A percentile compares a stretch with the other conserved stretches of the same genome.
Evolutionary conservation across 2,888 invertebrate species (phyloP).

Genomic region (Dinocampus coccinellae): DNA sequence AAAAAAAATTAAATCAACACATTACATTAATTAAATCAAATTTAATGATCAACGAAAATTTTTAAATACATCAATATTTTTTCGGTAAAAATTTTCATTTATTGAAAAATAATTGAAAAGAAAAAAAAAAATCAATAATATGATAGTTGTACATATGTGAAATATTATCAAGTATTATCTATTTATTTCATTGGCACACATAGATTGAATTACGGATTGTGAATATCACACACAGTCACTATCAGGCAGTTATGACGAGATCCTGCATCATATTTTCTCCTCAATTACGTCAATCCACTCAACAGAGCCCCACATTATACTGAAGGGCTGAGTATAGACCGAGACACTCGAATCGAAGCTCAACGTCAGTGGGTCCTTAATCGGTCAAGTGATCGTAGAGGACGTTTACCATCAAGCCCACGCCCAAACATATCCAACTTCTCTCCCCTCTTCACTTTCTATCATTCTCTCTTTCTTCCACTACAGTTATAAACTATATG

Average conservation of each 20-base stretch:
- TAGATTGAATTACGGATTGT: background rate
- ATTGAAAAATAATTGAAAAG: too few relatives aligned
- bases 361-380: slow-evolving; percentile 61
- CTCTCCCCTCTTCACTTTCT: slow-evolving; percentile 23
- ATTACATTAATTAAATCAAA: background rate
- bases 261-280: slow-evolving; percentile 66
- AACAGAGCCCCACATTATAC: slow-evolving; percentile 54
- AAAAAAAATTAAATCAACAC: background rate
- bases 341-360: slow-evolving; percentile 42
- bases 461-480: slow-evolving; percentile 28
- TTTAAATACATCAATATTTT: background rate
- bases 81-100: too few relatives aligned
- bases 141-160: background rate
- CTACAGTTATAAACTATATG: background rate
- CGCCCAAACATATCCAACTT: slow-evolving; percentile 15
- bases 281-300: slow-evolving; percentile 69
- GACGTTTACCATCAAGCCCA: slow-evolving; percentile 51
- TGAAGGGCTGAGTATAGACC: slow-evolving; percentile 19
- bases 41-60: background rate
- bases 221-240: background rate
- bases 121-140: too few relatives aligned
- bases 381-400: slow-evolving; percentile 69
- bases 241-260: slow-evolving; percentile 41
- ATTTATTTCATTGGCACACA: background rate
- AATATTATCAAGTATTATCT: background rate